Base-by-base conservation (phyloP, 2,113 vertebrate species). In the Delphinus delphis region DNA sequence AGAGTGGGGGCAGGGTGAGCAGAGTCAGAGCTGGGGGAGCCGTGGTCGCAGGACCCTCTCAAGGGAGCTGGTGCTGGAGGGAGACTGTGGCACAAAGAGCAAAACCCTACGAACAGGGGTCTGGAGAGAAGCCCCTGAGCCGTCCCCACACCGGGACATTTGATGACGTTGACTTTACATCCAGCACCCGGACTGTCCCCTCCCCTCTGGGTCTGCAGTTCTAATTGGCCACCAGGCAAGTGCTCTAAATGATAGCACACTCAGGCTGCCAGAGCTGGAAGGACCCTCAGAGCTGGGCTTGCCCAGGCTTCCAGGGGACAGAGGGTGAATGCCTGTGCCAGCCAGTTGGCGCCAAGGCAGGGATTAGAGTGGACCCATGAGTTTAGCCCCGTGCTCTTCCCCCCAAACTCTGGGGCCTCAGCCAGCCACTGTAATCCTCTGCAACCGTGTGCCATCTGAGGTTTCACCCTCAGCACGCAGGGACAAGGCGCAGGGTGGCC, bases 341-440 rank as follows among this genome's bases (percentile, higher is more conserved):
- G 21, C 44, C 70, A 5, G 28, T 20, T 2, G 20, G 81, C 12
- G 0, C 50, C 28, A 26, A 44, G 55, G 23, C 76, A 23, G 33
- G 68, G 82, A 97, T 98, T 93, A 93, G 23, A 88, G 58, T 3
- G 18, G 44, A 53, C 33, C 38, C 62, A 55, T 5, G 25, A 68
- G 5, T n/a, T 70, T 10, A 15, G 63, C 6, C 44, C 23, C 1
- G 0, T 8, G 67, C 28, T 12, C 38, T 25, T 60, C 44, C 38
- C 38, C 58, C 14, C 6, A 8, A 47, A 7, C 58, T n/a, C 50
- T 1, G 14, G 33, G 65, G 53, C 41, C 60, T 38, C 81, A 36
- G 38, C 36, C 4, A 20, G 67, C 84, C 21, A 1, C 67, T 41
- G 73, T 91, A 95, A 93, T 97, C 95, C 96, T 53, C 33, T 7